Evolutionary conservation across 2,797 vertebrate genomes (phyloP), one percentile per base, ranked within the genome.

Genomic region (Acestrorhynchus altus): DNA sequence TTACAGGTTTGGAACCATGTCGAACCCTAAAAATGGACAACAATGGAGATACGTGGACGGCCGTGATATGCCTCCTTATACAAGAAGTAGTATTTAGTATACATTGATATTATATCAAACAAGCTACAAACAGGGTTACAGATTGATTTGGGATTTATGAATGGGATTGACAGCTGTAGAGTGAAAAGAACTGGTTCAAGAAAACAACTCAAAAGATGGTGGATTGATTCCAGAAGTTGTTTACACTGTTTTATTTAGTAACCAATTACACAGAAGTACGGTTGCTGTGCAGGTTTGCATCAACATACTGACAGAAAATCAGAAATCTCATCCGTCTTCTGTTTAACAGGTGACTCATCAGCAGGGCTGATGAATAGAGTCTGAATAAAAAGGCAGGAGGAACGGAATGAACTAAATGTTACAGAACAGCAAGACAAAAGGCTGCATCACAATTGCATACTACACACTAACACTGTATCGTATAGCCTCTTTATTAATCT

Each of bases 321-420:
- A 44, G 44, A 42, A 74, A 61, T 4, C 8, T 24, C 44, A 22
- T n/a, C 9, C 18, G 24, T 46, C 28, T 49, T 47, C 6, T 16
- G 8, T 52, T 72, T 61, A 80, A 39, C 26, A 31, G n/a, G 68
- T 82, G 71, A 82, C 13, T 78, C 76, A 78, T 71, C 52, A 78
- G 76, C 52, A 49, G 20, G 6, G 40, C 35, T 26, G 15, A n/a
- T 60, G 63, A 40, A 40, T 46, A 59, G 7, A 13, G 18, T 26
- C 51, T 16, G 51, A 26, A 73, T 61, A 63, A 61, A 61, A 60
- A 24, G 1, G 22, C 24, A 26, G 44, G 15, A 35, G 46, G 56
- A 18, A n/a, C 10, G 39, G 54, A 42, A 47, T 20, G 13, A 61
- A 61, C 31, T n/a, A 63, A 63, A 22, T 3, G 35, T 31, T 39